phyloP scores from a whole-genome alignment of 2,888 invertebrate genomes.

The Pinctada fucata region DNA sequence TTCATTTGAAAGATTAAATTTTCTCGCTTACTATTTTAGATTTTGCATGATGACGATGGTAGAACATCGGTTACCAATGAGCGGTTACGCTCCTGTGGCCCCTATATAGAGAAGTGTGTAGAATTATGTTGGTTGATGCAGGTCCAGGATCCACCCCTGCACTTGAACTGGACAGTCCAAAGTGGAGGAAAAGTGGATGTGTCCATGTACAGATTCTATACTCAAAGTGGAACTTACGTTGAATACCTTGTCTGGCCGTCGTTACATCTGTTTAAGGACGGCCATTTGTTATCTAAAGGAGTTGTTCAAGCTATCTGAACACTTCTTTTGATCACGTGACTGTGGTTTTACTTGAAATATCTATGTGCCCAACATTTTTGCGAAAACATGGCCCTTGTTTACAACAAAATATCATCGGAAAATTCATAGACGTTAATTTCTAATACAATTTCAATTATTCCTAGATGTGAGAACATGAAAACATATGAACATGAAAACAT shows the following conservation, averaged over 20 bases:
- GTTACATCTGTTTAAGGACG: slow-evolving; percentile 32
- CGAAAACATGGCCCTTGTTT: too few relatives aligned
- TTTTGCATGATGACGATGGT: slow-evolving; percentile 1
- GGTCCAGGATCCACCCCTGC: slow-evolving; percentile 32
- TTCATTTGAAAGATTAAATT: too few relatives aligned
- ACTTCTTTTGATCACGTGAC: too few relatives aligned
- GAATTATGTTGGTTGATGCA: slow-evolving; percentile 38
- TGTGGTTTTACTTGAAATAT: too few relatives aligned
- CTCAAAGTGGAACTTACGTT: slow-evolving; percentile 25
- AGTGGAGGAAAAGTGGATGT: slow-evolving; percentile 31
- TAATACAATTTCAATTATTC: too few relatives aligned
- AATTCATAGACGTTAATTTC: too few relatives aligned
- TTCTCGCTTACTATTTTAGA: background rate
- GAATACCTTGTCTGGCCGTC: slow-evolving; percentile 39
- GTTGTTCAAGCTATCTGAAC: slow-evolving; percentile 33
- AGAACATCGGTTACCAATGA: slow-evolving; percentile 1
- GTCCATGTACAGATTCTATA: slow-evolving; percentile 16
- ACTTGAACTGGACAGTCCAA: slow-evolving; percentile 21
- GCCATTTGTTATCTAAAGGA: slow-evolving; percentile 33
- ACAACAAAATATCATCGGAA: too few relatives aligned
- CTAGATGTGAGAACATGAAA: too few relatives aligned
- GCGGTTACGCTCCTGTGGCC: slow-evolving; percentile 7
- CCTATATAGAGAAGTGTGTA: slow-evolving; percentile 23
- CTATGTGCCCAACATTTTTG: too few relatives aligned
- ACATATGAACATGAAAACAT: too few relatives aligned